Conservation (phyloP, 2,113 vertebrate species). For the Oryzias woworae region DNA sequence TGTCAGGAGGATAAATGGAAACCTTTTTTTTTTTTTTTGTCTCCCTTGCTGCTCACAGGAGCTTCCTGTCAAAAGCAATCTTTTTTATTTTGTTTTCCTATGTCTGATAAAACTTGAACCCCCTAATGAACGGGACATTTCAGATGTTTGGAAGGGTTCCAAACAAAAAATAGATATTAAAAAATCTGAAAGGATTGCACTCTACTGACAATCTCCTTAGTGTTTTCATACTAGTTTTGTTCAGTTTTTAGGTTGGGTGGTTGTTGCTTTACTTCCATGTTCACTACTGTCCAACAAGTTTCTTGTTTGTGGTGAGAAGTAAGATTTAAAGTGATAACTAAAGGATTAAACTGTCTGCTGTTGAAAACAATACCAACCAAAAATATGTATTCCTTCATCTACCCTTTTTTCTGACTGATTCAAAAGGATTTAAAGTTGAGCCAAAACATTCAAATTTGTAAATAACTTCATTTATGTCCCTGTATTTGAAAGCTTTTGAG, state of each 20-base stretch:
- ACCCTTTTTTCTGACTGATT: neutral
- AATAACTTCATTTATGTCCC: no score
- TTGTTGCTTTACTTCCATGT: no score
- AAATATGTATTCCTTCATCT: neutral
- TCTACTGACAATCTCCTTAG: slow-evolving; percentile 56
- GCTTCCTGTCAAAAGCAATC: slow-evolving; percentile 50
- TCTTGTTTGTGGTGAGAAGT: no score
- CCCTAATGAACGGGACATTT: neutral
- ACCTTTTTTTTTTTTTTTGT: slow-evolving; percentile 29
- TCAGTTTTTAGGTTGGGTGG: slow-evolving; percentile 2
- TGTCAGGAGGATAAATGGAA: slow-evolving; percentile 34
- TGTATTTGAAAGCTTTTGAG: neutral
- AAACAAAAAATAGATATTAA: neutral
- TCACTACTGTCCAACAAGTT: no score
- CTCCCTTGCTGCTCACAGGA: slow-evolving; percentile 56
- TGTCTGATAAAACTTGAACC: slow-evolving; percentile 66
- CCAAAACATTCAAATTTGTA: no score
- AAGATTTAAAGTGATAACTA: no score
- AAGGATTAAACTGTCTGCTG: no score
- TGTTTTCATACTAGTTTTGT: slow-evolving; percentile 14
- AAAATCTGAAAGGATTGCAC: slow-evolving; percentile 7
- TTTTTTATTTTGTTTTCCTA: slow-evolving; percentile 23
- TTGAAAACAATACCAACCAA: no score
- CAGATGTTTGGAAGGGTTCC: slow-evolving; percentile 23
- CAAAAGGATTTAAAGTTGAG: neutral